These are phyloP conservation scores for Triops longicaudatus DNA, from an alignment of 1,140 invertebrate species.

Conservation along the genomic window DNA sequence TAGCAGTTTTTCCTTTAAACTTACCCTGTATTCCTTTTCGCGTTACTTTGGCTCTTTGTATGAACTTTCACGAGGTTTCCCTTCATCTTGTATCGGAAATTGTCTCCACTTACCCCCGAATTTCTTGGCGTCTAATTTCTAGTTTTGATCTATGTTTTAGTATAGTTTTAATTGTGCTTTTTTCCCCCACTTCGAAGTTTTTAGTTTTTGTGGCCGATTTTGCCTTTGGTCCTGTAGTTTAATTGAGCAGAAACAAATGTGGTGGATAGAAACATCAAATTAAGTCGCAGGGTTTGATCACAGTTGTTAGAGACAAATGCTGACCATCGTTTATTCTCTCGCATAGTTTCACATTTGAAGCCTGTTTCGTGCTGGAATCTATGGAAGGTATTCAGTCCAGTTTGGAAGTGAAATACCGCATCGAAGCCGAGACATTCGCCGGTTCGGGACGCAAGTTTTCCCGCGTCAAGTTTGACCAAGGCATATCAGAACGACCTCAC, in stretches of 20 bases:
- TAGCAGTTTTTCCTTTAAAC: conserved; percentile 9
- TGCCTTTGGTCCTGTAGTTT: no score
- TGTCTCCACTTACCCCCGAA: no score
- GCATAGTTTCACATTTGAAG: conserved; percentile 70
- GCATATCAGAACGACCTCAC: conserved; percentile 40
- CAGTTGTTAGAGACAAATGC: not conserved
- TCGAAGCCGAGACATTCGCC: conserved; percentile 74
- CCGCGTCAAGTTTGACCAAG: conserved; percentile 61
- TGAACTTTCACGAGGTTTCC: not conserved
- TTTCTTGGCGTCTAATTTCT: not conserved
- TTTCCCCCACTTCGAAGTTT: no score
- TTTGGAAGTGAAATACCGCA: conserved; percentile 58
- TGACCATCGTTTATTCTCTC: conserved; percentile 27
- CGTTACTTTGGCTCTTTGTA: not conserved
- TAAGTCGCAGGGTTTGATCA: not conserved
- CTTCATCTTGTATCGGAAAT: no score
- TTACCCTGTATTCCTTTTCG: not conserved
- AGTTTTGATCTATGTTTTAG: conserved; percentile 14
- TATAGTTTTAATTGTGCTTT: not conserved
- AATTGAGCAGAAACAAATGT: not conserved
- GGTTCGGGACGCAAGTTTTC: conserved; percentile 64
- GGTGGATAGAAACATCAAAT: not conserved
- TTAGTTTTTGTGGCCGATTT: no score
- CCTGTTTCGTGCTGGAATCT: conserved; percentile 70
- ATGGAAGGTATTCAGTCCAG: conserved; percentile 41